phyloP scores from a whole-genome alignment of 2,797 vertebrate genomes.

The Liparis tanakae region DNA sequence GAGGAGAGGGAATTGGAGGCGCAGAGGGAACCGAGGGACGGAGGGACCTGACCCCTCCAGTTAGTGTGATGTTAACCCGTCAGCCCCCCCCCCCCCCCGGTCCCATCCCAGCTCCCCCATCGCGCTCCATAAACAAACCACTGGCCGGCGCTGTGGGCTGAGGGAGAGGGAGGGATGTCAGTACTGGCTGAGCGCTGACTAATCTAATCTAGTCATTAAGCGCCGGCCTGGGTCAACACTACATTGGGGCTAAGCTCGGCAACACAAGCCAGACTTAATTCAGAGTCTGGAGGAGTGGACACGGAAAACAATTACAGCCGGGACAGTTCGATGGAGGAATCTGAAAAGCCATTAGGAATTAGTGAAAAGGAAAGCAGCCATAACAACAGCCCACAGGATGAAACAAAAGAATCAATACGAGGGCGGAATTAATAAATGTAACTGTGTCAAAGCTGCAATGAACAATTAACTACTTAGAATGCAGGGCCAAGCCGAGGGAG shows the following conservation, averaged over 20 bases:
- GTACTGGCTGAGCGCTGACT: constrained; percentile 68
- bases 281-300: constrained; percentile 30
- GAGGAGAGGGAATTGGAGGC: constrained; percentile 3
- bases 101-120: constrained; percentile 41
- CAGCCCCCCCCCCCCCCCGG: constrained; percentile 55
- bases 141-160: constrained; percentile 27
- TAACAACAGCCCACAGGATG: constrained; percentile 23
- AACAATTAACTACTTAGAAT: constrained; percentile 10
- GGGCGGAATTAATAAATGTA: neutral
- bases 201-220: constrained; percentile 75
- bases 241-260: constrained; percentile 44
- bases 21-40: constrained; percentile 3
- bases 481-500: neutral
- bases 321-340: constrained; percentile 31
- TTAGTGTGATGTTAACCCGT: constrained; percentile 77
- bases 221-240: constrained; percentile 65
- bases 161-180: constrained; percentile 62
- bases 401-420: constrained; percentile 21
- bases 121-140: constrained; percentile 69
- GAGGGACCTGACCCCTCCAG: constrained; percentile 58
- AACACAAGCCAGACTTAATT: constrained; percentile 26
- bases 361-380: constrained; percentile 20
- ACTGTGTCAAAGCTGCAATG: constrained; percentile 5
- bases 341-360: constrained; percentile 37
- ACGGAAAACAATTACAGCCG: constrained; percentile 39